Evolutionary conservation across 2,888 invertebrate genomes (phyloP).

Genomic region (Minunthozetes semirufus): DNA sequence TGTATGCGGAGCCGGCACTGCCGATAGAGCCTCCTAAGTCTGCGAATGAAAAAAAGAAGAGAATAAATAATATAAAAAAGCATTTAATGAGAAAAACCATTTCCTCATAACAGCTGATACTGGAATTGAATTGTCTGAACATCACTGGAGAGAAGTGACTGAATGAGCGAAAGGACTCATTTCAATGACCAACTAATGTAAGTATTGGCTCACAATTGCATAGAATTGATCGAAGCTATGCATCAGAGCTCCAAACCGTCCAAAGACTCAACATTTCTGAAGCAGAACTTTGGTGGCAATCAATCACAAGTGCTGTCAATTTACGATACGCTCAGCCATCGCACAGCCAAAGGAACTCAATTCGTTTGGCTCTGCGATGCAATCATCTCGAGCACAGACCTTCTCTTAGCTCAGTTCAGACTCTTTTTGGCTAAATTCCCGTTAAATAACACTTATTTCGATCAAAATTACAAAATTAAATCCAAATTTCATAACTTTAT

Average conservation of each 20-base stretch:
- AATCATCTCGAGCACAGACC: not conserved
- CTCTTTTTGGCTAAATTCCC: not conserved
- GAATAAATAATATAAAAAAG: slow-evolving; percentile 33
- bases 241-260: slow-evolving; percentile 27
- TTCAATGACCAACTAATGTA: slow-evolving; percentile 10
- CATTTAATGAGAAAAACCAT: slow-evolving; percentile 35
- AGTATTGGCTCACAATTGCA: not conserved
- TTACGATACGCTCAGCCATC: slow-evolving; percentile 20
- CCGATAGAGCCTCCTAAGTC: slow-evolving; percentile 42
- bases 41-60: slow-evolving; percentile 15
- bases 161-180: slow-evolving; percentile 5
- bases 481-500: not conserved
- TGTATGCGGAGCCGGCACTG: slow-evolving; percentile 60
- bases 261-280: slow-evolving; percentile 15
- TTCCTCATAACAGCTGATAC: slow-evolving; percentile 16
- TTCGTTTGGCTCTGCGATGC: not conserved
- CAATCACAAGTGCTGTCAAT: slow-evolving; percentile 34
- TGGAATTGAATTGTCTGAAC: slow-evolving; percentile 32
- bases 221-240: not conserved
- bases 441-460: not conserved
- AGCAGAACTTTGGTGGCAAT: slow-evolving; percentile 29
- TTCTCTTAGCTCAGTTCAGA: not conserved
- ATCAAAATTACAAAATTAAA: not conserved
- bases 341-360: not conserved
- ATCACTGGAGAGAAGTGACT: slow-evolving; percentile 37